A percentile compares a stretch with the other conserved stretches of the same genome.
phyloP scores from a whole-genome alignment of 2,113 vertebrate species.

The Vidua chalybeata region DNA sequence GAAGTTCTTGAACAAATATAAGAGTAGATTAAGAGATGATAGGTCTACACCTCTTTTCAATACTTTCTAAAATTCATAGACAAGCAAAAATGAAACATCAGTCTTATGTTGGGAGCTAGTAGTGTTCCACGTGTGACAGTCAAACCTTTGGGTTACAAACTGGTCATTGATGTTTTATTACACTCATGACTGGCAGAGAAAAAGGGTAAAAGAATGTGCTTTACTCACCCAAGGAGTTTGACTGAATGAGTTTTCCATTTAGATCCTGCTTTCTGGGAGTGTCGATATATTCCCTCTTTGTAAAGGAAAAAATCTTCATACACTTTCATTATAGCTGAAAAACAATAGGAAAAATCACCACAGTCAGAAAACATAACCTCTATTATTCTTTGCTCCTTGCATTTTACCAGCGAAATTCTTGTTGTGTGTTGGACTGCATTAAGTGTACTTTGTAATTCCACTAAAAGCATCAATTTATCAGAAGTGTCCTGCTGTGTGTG shows the following conservation, averaged over 20 bases:
- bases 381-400: neutral
- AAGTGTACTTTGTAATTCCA: neutral
- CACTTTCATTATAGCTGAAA: conserved; percentile 79
- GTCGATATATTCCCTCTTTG: conserved; percentile 76
- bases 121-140: neutral
- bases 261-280: conserved; percentile 35
- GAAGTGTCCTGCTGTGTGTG: neutral
- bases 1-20: neutral
- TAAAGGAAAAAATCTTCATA: conserved; percentile 80
- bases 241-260: conserved; percentile 74
- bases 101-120: neutral
- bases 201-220: neutral
- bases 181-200: neutral
- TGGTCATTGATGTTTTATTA: neutral
- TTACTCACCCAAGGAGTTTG: conserved; percentile 77
- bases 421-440: neutral
- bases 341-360: neutral
- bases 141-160: neutral
- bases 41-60: neutral
- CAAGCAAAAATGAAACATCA: neutral
- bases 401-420: neutral
- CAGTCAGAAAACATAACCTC: neutral
- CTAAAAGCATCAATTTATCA: neutral
- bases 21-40: neutral
- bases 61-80: neutral